phyloP scores from a whole-genome alignment of 2,113 vertebrate genomes.

The Aspiorhynchus laticeps region DNA sequence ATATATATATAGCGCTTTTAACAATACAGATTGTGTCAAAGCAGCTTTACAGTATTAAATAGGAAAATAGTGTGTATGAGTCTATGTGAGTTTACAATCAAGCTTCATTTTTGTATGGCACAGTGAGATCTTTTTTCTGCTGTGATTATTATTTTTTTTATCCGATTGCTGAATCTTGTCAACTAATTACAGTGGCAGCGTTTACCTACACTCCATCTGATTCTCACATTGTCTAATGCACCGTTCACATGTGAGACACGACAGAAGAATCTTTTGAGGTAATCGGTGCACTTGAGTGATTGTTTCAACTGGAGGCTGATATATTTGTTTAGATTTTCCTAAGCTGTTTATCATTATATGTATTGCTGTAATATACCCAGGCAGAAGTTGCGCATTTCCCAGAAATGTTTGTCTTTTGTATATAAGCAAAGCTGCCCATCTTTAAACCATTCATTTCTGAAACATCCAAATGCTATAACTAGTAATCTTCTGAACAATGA shows the following conservation, averaged over 20 bases:
- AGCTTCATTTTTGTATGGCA: background rate
- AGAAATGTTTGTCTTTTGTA: conserved; percentile 3
- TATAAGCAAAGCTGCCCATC: background rate
- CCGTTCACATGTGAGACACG: conserved; percentile 16
- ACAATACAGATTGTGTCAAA: too few relatives aligned
- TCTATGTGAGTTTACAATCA: background rate
- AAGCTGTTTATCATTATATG: background rate
- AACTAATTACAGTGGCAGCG: conserved; percentile 1
- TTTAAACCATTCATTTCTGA: conserved; percentile 12
- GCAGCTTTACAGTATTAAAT: too few relatives aligned
- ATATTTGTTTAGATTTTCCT: conserved; percentile 15
- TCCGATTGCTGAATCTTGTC: background rate
- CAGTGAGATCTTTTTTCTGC: background rate
- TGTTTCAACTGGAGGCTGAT: conserved; percentile 8
- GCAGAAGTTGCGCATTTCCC: background rate
- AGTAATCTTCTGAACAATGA: background rate
- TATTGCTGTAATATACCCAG: background rate
- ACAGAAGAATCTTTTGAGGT: background rate
- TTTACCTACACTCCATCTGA: conserved; percentile 20
- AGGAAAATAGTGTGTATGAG: background rate
- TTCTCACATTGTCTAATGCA: conserved; percentile 14
- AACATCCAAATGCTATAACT: background rate
- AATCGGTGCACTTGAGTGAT: background rate
- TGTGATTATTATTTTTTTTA: background rate
- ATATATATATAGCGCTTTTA: too few relatives aligned